Conservation (phyloP, 2,797 vertebrate genomes). For the Pangasius sanitwongsei region DNA sequence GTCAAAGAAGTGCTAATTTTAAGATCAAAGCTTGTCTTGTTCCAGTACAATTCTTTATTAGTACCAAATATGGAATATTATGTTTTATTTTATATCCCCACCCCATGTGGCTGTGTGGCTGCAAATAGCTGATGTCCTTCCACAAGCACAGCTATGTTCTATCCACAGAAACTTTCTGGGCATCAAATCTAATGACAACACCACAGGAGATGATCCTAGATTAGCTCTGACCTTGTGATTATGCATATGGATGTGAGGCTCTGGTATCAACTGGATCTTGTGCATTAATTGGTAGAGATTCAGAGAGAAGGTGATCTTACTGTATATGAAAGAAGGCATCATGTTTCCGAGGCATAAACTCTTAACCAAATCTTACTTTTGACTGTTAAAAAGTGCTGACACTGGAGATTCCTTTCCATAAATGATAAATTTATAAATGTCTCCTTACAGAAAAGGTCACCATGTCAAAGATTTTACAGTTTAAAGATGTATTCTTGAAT, state of each 20-base stretch:
- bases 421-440: not conserved
- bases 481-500: not conserved
- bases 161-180: not conserved
- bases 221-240: not conserved
- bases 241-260: not conserved
- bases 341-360: too few relatives aligned
- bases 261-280: not conserved
- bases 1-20: not conserved
- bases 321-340: not conserved
- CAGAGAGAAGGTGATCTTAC: not conserved
- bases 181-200: not conserved
- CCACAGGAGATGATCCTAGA: slow-evolving; percentile 1
- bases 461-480: not conserved
- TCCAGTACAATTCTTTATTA: not conserved
- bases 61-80: too few relatives aligned
- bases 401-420: not conserved
- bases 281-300: not conserved
- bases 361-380: too few relatives aligned
- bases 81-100: not conserved
- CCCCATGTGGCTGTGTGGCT: not conserved
- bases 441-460: not conserved
- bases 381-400: not conserved
- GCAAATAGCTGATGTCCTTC: not conserved
- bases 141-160: not conserved
- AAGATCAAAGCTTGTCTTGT: not conserved